phyloP scores from a whole-genome alignment of 2,113 vertebrate genomes.

The Dolichallabes microphthalmus region DNA sequence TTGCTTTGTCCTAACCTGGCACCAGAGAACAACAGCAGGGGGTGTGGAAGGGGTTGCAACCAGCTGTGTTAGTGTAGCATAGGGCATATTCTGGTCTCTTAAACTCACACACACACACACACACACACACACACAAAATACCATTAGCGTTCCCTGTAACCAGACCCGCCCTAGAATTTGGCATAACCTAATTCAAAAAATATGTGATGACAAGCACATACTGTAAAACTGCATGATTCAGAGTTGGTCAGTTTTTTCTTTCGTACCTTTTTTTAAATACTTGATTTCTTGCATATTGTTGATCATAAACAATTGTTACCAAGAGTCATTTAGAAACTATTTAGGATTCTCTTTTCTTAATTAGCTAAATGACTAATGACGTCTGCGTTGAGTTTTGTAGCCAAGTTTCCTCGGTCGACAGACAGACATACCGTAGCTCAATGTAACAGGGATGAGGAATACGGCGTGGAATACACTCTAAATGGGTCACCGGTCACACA shows the following conservation, averaged over 20 bases:
- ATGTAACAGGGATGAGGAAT: not conserved
- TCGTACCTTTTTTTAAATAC: not conserved
- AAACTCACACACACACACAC: slow-evolving; percentile 37
- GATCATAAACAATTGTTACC: not conserved
- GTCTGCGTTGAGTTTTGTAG: slow-evolving; percentile 17
- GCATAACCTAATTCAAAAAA: slow-evolving; percentile 35
- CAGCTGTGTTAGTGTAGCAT: slow-evolving; percentile 51
- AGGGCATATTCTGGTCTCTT: slow-evolving; percentile 42
- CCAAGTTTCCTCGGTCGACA: not conserved
- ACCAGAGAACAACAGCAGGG: slow-evolving; percentile 31
- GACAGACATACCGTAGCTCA: not conserved
- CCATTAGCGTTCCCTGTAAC: slow-evolving; percentile 10
- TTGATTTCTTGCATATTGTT: not conserved
- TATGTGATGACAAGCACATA: slow-evolving; percentile 49
- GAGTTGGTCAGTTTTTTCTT: not conserved
- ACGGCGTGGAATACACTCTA: not conserved
- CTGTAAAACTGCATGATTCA: slow-evolving; percentile 35
- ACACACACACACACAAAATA: slow-evolving; percentile 34
- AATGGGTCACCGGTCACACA: not conserved
- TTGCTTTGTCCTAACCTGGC: slow-evolving; percentile 53
- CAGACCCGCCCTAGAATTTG: slow-evolving; percentile 25
- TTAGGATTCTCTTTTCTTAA: not conserved
- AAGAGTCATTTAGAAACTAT: slow-evolving; percentile 15
- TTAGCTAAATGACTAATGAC: slow-evolving; percentile 3
- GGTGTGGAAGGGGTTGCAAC: not conserved